Evolutionary conservation across 2,888 invertebrate species (phyloP).

Genomic region (Hydroisotoma schaefferi): DNA sequence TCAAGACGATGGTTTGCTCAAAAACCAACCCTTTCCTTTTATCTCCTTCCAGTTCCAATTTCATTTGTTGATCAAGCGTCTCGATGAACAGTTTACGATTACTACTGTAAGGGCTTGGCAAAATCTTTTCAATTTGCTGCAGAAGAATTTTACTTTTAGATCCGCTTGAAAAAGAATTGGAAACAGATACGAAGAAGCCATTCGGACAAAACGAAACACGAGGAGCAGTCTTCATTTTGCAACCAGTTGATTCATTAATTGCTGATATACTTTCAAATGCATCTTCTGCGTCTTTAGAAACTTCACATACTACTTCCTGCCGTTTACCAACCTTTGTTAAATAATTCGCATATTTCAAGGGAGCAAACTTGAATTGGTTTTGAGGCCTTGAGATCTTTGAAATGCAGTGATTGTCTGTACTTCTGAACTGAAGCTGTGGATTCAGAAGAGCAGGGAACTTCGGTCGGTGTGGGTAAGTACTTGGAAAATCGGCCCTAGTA

Average conservation of each 20-base stretch:
- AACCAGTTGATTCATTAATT: background rate
- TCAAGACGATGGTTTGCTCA: background rate
- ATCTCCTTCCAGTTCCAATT: conserved; percentile 6
- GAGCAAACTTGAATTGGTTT: background rate
- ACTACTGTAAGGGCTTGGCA: background rate
- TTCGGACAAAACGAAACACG: conserved; percentile 35
- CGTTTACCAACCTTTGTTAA: conserved; percentile 5
- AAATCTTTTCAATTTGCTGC: background rate
- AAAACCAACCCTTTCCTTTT: background rate
- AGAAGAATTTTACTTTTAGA: too few relatives aligned
- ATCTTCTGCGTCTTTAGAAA: conserved; percentile 7
- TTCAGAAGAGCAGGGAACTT: too few relatives aligned
- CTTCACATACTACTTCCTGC: conserved; percentile 1
- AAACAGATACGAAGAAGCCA: conserved; percentile 28
- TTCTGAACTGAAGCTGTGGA: too few relatives aligned
- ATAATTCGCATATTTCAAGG: background rate
- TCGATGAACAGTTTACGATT: conserved; percentile 6
- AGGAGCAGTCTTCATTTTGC: conserved; percentile 6
- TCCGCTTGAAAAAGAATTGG: background rate
- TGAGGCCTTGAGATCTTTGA: too few relatives aligned
- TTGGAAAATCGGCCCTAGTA: too few relatives aligned
- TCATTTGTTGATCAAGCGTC: conserved; percentile 10
- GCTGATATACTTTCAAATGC: conserved; percentile 1
- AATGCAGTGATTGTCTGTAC: too few relatives aligned
- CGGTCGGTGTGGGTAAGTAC: too few relatives aligned